A percentile compares a stretch with the other conserved stretches of the same genome.
Evolutionary conservation across 1,140 invertebrate species (phyloP).

Genomic region (Drosophila kikkawai): DNA sequence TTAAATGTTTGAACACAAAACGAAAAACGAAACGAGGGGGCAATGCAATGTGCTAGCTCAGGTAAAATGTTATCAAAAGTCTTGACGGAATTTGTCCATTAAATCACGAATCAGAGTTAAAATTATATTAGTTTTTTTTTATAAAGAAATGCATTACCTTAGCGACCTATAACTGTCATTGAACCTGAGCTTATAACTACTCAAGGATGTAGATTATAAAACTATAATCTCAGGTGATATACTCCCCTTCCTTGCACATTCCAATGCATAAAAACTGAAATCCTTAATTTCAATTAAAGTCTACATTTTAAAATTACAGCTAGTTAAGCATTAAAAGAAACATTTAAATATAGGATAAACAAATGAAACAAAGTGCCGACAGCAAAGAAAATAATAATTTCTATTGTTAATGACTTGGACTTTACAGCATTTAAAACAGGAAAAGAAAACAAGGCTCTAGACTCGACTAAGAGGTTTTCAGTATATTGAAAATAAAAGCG

Average conservation of each 20-base stretch:
- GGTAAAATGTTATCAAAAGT: slow-evolving; percentile 5
- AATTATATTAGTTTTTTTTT: neutral
- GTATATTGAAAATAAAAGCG: neutral
- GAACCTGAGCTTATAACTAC: neutral
- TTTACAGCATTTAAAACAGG: slow-evolving; percentile 37
- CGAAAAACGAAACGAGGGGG: slow-evolving; percentile 11
- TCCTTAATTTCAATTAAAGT: slow-evolving; percentile 18
- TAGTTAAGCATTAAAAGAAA: slow-evolving; percentile 4
- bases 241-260: neutral
- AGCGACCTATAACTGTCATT: no score
- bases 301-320: slow-evolving; percentile 31
- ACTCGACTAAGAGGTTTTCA: neutral
- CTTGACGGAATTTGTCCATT: neutral
- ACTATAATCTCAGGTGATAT: neutral
- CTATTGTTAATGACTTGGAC: slow-evolving; percentile 60
- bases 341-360: slow-evolving; percentile 12
- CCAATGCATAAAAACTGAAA: neutral
- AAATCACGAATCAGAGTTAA: neutral
- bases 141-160: neutral
- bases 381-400: slow-evolving; percentile 23
- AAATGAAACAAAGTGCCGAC: slow-evolving; percentile 5
- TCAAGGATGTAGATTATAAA: neutral
- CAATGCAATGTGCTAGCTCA: slow-evolving; percentile 25
- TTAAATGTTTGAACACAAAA: slow-evolving; percentile 67
- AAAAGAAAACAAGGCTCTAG: neutral